These are phyloP conservation scores for Trogon melanurus DNA, from an alignment of 2,113 vertebrate species.

Conservation along the genomic window DNA sequence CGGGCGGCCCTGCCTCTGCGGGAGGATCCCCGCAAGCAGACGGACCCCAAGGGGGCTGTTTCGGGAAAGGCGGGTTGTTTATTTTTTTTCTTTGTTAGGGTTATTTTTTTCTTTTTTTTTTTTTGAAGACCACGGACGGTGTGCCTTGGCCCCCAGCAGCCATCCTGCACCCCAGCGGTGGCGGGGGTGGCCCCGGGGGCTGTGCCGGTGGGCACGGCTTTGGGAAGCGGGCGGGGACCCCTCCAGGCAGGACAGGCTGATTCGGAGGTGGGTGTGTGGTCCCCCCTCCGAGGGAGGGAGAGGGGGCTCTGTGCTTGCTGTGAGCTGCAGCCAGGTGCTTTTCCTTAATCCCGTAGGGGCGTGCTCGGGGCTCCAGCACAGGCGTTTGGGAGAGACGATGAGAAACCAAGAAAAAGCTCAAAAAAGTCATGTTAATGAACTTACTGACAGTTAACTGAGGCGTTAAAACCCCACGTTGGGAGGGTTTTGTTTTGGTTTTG, in stretches of 20 bases:
- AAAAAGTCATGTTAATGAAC: accelerated
- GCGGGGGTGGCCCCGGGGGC: background rate
- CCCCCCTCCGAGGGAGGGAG: background rate
- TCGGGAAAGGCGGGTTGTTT: background rate
- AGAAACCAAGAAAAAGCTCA: background rate
- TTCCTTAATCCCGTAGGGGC: accelerated
- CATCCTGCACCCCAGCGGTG: background rate
- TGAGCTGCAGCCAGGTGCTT: background rate
- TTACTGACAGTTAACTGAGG: background rate
- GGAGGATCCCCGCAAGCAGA: background rate
- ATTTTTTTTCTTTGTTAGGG: no score
- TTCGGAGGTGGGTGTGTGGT: background rate
- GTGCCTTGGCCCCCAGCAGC: no score
- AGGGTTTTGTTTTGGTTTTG: background rate
- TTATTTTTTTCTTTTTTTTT: no score
- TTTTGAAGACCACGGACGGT: background rate
- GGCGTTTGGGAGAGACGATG: background rate
- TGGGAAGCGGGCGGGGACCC: background rate
- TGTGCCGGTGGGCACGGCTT: background rate
- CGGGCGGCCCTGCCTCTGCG: background rate
- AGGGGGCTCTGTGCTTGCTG: background rate
- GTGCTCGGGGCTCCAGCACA: accelerated
- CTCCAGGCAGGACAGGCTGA: accelerated
- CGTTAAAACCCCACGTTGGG: accelerated
- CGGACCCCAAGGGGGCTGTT: background rate